phyloP scores from a whole-genome alignment of 2,797 vertebrate species.

The Sebastes trivittatus region DNA sequence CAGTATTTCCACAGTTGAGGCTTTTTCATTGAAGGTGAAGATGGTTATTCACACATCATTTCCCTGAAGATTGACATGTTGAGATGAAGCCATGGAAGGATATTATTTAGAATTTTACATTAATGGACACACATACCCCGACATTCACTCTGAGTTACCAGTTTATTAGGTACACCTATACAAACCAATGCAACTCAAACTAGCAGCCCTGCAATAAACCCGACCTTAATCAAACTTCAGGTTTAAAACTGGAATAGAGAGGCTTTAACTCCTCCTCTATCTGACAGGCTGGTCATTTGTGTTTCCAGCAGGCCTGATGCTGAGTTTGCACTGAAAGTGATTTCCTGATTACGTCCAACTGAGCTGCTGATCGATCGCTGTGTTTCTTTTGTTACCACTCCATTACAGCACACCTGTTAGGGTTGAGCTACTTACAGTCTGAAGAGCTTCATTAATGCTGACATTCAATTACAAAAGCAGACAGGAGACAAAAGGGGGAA shows the following conservation, averaged over 20 bases:
- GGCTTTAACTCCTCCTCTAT: neutral
- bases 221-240: neutral
- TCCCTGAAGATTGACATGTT: neutral
- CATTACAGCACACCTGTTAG: constrained; percentile 1
- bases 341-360: neutral
- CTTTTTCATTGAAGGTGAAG: neutral
- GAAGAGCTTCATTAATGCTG: constrained; percentile 12
- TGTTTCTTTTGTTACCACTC: constrained; percentile 5
- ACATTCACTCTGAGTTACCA: neutral
- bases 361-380: constrained; percentile 23
- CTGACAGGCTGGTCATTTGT: neutral
- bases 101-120: neutral
- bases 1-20: neutral
- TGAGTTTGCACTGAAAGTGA: neutral
- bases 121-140: neutral
- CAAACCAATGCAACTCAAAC: neutral
- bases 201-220: neutral
- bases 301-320: constrained; percentile 4
- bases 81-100: neutral
- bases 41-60: neutral
- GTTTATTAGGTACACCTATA: neutral
- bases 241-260: neutral
- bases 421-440: constrained; percentile 6
- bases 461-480: constrained; percentile 16
- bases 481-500: neutral